phyloP scores from a whole-genome alignment of 1,140 invertebrate species.

The Drusus annulatus region DNA sequence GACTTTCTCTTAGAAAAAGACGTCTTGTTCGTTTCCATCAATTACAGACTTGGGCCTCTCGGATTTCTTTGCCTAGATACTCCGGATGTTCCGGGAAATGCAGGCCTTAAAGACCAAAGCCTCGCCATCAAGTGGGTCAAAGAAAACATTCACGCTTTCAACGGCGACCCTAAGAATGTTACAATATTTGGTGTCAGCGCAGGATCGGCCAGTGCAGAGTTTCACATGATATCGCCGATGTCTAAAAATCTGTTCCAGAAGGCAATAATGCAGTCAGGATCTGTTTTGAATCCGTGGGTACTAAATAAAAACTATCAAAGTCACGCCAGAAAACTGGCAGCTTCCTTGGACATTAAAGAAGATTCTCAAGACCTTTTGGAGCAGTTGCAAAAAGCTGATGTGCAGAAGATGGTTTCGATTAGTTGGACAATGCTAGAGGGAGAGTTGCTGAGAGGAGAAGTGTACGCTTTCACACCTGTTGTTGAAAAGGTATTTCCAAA shows the following conservation, averaged over 20 bases:
- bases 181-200: constrained; percentile 63
- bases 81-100: constrained; percentile 61
- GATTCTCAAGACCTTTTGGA: constrained; percentile 61
- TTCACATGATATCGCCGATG: constrained; percentile 45
- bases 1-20: constrained; percentile 68
- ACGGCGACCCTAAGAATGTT: constrained; percentile 66
- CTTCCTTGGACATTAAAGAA: not conserved
- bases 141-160: constrained; percentile 66
- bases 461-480: constrained; percentile 67
- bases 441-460: constrained; percentile 59
- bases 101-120: constrained; percentile 58
- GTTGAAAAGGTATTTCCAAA: constrained; percentile 63
- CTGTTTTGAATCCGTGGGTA: constrained; percentile 33
- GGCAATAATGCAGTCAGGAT: constrained; percentile 49
- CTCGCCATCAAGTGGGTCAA: constrained; percentile 69
- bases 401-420: constrained; percentile 61
- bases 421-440: constrained; percentile 62
- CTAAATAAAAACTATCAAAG: constrained; percentile 57
- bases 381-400: constrained; percentile 61
- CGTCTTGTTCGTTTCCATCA: constrained; percentile 68
- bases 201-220: constrained; percentile 46
- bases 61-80: constrained; percentile 73
- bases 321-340: constrained; percentile 50
- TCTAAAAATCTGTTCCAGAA: constrained; percentile 49
- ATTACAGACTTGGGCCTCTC: constrained; percentile 68